Evolutionary conservation across 2,888 invertebrate genomes (phyloP), one percentile per base, ranked within the genome.

Genomic region (Germaria angustata): DNA sequence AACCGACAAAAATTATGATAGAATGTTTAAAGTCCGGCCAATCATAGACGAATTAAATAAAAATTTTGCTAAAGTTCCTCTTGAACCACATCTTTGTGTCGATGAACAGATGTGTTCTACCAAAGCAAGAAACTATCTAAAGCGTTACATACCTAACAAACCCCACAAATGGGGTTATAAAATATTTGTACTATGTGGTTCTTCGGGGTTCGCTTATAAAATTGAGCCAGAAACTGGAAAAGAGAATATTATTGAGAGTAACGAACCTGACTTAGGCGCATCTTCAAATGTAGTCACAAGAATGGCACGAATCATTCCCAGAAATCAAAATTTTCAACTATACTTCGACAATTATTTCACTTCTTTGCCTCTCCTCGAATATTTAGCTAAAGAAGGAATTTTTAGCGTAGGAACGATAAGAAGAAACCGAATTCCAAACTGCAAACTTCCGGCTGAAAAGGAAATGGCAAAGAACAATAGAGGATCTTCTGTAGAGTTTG

Each of bases 371-470:
- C 49, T 87, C 13, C 55, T 88, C 53, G 84, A 85, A 51, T 86
- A 87, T 80, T 80, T 88, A 68, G 86, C 86, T n/a, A 87, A 87
- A 81, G 76, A 86, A 57, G 87, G 86, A 8, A 86, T 87, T 66
- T 63, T 84, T 2, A 82, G 75, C 84, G 80, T 65, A 34, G 87
- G 87, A 8, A 87, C 87, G 41, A 80, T 88, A 41, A 81, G 87
- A 75, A 75, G 86, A 57, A 89, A 90, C 81, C 69, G 89, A 66
- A 87, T 90, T n/a, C 86, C 86, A 24, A 85, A 85, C 28, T 84
- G 84, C 22, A 85, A 86, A 68, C 76, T 87, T n/a, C 85, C 85
- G 7, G 46, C 69, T 84, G 84, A 86, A 46, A 72, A 83, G 83
- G 77, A 86, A 85, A 39, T 87, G 84, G 81, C 61, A 84, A 84